These are phyloP conservation scores for Eumeta japonica DNA, from an alignment of 1,140 invertebrate species.

Conservation along the genomic window DNA sequence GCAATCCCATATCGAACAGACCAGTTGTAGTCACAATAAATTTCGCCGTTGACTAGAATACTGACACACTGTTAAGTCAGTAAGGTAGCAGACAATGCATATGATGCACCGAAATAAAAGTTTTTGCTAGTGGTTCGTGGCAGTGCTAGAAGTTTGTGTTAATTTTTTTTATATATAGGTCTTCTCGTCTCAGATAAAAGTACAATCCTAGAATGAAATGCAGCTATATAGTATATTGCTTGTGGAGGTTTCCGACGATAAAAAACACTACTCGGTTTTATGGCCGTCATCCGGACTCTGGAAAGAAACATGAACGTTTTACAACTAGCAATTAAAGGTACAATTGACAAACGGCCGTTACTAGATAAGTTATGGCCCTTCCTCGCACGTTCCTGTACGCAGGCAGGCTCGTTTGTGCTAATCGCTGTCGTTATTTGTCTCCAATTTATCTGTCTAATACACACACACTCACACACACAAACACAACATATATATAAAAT, in stretches of 20 bases:
- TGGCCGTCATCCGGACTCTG: conserved; percentile 49
- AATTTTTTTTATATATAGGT: conserved; percentile 8
- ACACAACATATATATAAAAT: background rate
- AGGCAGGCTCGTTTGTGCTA: too few species aligned
- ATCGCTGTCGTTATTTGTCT: too few species aligned
- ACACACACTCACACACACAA: too few species aligned
- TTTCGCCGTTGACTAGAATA: background rate
- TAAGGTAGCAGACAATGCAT: conserved; percentile 36
- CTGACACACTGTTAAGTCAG: background rate
- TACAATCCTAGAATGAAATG: background rate
- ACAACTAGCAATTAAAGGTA: too few species aligned
- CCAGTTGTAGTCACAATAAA: background rate
- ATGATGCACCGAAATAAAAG: conserved; percentile 23
- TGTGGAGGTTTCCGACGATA: background rate
- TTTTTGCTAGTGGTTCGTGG: too few species aligned
- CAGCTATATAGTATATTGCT: background rate
- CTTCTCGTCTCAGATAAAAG: background rate
- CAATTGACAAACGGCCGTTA: too few species aligned
- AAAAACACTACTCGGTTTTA: background rate
- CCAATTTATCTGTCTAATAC: background rate
- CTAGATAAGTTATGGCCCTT: too few species aligned
- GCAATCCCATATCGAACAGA: background rate
- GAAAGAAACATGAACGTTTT: conserved; percentile 15
- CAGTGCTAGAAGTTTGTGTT: too few species aligned
- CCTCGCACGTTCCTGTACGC: too few species aligned